Base-by-base conservation (phyloP, 2,888 invertebrate genomes). In the Oxycera nigricornis region DNA sequence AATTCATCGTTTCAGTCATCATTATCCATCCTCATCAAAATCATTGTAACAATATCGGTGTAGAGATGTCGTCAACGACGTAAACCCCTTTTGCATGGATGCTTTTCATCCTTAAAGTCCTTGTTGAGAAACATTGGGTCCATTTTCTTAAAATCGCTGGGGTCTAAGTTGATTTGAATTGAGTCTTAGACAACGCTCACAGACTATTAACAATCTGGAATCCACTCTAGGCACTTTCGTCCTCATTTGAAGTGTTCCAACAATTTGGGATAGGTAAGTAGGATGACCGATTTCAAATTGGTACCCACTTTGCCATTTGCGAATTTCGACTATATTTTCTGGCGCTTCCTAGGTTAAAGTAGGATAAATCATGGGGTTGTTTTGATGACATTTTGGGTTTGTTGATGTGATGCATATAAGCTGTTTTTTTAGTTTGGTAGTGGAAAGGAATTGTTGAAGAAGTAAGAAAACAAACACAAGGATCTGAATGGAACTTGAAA, bases 51-150 rank as follows among this genome's bases (percentile, higher is more conserved):
- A n/a, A n/a, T n/a, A n/a, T 3, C 14, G 46, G 11, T 14, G 6
- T 46, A 14, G 4, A 2, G 46, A 46, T 46, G n/a, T 46, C 46
- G 46, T 46, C 46, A 46, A 11, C 46, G 14, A n/a, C 17, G n/a
- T 11, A 14, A 46, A 41, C 41, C 65, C 65, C 65, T 65, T 65
- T 22, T 22, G 65, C 65, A 41, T 22, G 39, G 24, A 20, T 65
- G 41, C 39, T 65, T 65, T 65, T 65, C 24, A 65, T 65, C 26
- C 41, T 39, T n/a, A n/a, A 41, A 65, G 65, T 46, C 6, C 11
- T n/a, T 46, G 11, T 11, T 46, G 14, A n/a, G 46, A 46, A 46
- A 46, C 46, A 46, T 46, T 46, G 3, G 3, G 6, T 11, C 46
- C 14, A 17, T 14, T 46, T 11, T 7, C 11, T 17, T 46, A 11